These are phyloP conservation scores for Heliconius ismenius DNA, from an alignment of 2,888 invertebrate species.

Conservation along the genomic window DNA sequence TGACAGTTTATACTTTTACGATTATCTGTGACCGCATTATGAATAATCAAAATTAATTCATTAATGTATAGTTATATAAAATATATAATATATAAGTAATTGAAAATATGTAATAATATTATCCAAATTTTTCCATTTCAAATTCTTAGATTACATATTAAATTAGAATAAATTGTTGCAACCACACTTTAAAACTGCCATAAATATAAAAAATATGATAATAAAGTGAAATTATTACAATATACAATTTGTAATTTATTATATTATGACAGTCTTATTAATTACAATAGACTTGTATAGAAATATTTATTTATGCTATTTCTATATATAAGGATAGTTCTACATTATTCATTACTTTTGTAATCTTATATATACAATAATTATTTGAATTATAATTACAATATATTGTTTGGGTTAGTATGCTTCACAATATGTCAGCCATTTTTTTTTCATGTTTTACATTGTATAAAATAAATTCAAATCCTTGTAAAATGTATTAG, in stretches of 20 bases:
- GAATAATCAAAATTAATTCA: conserved; percentile 7
- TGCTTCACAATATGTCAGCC: too few species aligned
- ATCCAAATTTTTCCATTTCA: neutral
- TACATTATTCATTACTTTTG: neutral
- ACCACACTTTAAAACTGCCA: conserved; percentile 14
- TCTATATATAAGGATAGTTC: conserved; percentile 1
- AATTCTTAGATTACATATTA: neutral
- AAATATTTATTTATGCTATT: conserved; percentile 7
- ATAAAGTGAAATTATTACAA: neutral
- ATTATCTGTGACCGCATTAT: conserved; percentile 3
- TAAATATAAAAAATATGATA: neutral
- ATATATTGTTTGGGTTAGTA: too few species aligned
- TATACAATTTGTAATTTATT: conserved; percentile 9
- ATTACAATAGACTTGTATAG: conserved; percentile 3
- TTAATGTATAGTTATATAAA: conserved; percentile 5
- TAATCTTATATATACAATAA: neutral
- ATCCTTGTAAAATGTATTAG: too few species aligned
- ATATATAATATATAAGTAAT: conserved; percentile 22
- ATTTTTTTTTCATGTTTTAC: too few species aligned
- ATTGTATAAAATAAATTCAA: too few species aligned
- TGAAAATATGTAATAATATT: conserved; percentile 13
- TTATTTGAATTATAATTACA: too few species aligned
- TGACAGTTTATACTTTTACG: neutral
- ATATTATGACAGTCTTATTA: conserved; percentile 7
- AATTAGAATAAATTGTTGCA: conserved; percentile 14